Conservation (phyloP, 2,113 vertebrate species). For the Archocentrus centrarchus region DNA sequence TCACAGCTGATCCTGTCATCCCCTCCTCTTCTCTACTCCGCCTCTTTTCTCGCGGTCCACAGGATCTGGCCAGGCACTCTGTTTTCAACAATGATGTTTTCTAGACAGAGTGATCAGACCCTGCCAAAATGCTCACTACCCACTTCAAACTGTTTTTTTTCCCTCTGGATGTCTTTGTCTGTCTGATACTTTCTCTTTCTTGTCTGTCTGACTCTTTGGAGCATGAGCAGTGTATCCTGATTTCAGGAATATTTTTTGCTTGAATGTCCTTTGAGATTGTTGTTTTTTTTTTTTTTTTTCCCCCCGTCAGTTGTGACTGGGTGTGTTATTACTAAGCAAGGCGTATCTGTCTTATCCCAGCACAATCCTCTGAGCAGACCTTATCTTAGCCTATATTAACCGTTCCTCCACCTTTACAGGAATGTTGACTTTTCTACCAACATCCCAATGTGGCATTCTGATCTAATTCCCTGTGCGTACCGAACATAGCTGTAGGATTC, state of each 20-base stretch:
- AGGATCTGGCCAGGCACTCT: constrained; percentile 56
- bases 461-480: constrained; percentile 68
- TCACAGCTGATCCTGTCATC: constrained; percentile 78
- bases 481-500: constrained; percentile 62
- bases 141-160: constrained; percentile 4
- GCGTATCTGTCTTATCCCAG: constrained; percentile 17
- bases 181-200: background rate
- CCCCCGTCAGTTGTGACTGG: background rate
- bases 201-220: constrained; percentile 12
- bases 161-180: background rate
- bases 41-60: constrained; percentile 63
- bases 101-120: constrained; percentile 40
- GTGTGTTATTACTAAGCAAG: constrained; percentile 30
- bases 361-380: constrained; percentile 30
- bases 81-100: constrained; percentile 71
- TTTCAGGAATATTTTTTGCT: background rate
- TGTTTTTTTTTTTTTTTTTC: background rate
- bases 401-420: constrained; percentile 44
- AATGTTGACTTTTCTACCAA: constrained; percentile 79
- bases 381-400: constrained; percentile 43
- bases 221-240: background rate
- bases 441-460: constrained; percentile 79
- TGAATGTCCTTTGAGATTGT: background rate
- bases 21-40: constrained; percentile 68
- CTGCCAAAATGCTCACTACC: constrained; percentile 48